Percentiles rank a stretch among this genome's conserved stretches.
Evolutionary conservation across 2,888 invertebrate species (phyloP).

Genomic region (Yponomeuta plumbellus): DNA sequence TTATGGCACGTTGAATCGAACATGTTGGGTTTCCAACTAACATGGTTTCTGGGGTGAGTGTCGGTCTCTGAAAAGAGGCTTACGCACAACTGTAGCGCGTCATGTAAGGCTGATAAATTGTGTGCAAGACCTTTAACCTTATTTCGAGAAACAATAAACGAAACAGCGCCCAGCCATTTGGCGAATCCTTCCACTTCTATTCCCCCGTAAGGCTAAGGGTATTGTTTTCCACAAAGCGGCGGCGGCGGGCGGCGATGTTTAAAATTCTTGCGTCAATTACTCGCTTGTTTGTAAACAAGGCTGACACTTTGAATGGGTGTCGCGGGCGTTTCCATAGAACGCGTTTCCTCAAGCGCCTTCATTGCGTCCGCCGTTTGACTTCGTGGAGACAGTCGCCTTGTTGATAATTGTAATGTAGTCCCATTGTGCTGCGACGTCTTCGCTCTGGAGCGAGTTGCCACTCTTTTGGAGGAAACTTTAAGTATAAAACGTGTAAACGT

Average conservation of each 20-base stretch:
- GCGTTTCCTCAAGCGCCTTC: slow-evolving; percentile 19
- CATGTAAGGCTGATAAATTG: too few species aligned
- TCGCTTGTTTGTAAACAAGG: slow-evolving; percentile 63
- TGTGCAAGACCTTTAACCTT: not conserved
- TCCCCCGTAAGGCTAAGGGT: not conserved
- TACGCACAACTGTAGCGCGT: too few species aligned
- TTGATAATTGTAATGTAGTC: not conserved
- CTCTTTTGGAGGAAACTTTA: not conserved
- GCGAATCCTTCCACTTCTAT: not conserved
- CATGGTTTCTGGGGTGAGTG: too few species aligned
- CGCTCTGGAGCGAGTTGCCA: too few species aligned
- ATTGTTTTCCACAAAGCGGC: not conserved
- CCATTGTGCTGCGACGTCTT: not conserved
- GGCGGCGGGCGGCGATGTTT: slow-evolving; percentile 41
- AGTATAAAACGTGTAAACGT: too few species aligned
- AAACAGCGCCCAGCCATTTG: not conserved
- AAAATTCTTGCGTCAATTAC: slow-evolving; percentile 66
- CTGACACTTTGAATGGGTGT: slow-evolving; percentile 39
- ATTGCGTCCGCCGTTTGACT: not conserved
- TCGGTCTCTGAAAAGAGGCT: too few species aligned
- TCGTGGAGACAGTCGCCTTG: not conserved
- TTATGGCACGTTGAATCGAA: too few species aligned
- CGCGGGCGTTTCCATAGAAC: slow-evolving; percentile 55
- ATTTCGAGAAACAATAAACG: not conserved
- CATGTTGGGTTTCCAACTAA: too few species aligned